Base-by-base conservation (phyloP, 2,113 vertebrate species). In the Pavo muticus region DNA sequence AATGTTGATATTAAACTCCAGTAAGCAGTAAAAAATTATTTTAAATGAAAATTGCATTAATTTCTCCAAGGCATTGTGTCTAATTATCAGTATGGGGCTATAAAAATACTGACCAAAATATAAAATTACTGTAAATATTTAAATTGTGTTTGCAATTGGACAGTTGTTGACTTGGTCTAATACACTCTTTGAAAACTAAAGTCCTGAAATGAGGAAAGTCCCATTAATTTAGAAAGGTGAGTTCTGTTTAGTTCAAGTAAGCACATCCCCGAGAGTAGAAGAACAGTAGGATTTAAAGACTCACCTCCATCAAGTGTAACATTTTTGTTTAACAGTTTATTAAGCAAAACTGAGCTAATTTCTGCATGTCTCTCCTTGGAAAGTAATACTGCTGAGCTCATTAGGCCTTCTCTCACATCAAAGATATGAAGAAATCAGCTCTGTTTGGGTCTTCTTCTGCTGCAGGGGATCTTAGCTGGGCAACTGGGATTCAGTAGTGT, bases 321-420 rank as follows among this genome's bases (percentile, higher is more conserved):
- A 64, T 64, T 77, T 90, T 84, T 90, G 30, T 70, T 90, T 84
- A 84, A 78, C 14, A 63, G 47, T 86, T 95, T 93, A 74, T 93
- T 78, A 92, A 86, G 50, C 65, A 77, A 94, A 93, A 90, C 8
- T 1, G 20, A 90, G 50, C 14, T 74, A 80, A 93, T 93, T 95
- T 92, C 88, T 94, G 20, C 57, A 52, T 8, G 1, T 81, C 13
- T 91, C 23, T 81, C 32, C 42, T 88, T 84, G 88, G 88, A 81
- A 96, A 88, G 56, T 71, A 91, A 71, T 78, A 57, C 11, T 44
- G 12, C 61, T 81, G 42, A 44, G 61, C 23, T 81, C 65, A 75
- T 88, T 93, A 88, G 70, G 20, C 32, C 29, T 88, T 78, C 35
- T 72, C 61, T 75, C 80, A 57, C 73, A 88, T 84, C 86, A 93